phyloP scores from a whole-genome alignment of 1,140 invertebrate species.

The Magallana gigas region DNA sequence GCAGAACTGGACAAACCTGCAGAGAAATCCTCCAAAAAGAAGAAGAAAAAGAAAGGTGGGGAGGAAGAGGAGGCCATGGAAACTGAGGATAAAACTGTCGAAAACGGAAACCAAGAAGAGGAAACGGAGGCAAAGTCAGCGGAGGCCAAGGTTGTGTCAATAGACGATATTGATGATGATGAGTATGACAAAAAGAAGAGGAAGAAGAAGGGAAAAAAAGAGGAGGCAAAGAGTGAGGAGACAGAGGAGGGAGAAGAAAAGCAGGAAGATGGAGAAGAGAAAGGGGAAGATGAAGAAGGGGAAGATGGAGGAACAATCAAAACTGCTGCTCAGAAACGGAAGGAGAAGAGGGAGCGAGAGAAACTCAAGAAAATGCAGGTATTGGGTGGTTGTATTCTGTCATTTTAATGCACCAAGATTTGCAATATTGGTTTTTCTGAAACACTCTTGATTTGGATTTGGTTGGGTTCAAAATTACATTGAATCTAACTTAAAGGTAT shows the following conservation, averaged over 20 bases:
- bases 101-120: slow-evolving; percentile 71
- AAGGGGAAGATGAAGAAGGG: slow-evolving; percentile 80
- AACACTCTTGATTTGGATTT: no score
- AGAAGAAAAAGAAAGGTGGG: slow-evolving; percentile 48
- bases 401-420: not conserved
- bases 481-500: no score
- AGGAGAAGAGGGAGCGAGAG: slow-evolving; percentile 72
- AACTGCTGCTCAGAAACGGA: slow-evolving; percentile 75
- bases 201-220: slow-evolving; percentile 70
- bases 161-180: slow-evolving; percentile 67
- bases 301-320: slow-evolving; percentile 83
- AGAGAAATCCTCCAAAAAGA: slow-evolving; percentile 53
- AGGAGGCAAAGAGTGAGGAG: slow-evolving; percentile 54
- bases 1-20: slow-evolving; percentile 80
- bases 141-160: slow-evolving; percentile 61
- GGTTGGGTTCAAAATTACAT: no score
- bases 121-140: slow-evolving; percentile 56
- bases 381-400: not conserved
- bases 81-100: slow-evolving; percentile 59
- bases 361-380: slow-evolving; percentile 74
- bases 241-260: slow-evolving; percentile 54
- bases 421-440: no score
- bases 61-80: not conserved
- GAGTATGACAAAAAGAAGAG: slow-evolving; percentile 62
- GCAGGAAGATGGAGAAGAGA: slow-evolving; percentile 65